Evolutionary conservation across 2,888 invertebrate species (phyloP).

Genomic region (Thera britannica): DNA sequence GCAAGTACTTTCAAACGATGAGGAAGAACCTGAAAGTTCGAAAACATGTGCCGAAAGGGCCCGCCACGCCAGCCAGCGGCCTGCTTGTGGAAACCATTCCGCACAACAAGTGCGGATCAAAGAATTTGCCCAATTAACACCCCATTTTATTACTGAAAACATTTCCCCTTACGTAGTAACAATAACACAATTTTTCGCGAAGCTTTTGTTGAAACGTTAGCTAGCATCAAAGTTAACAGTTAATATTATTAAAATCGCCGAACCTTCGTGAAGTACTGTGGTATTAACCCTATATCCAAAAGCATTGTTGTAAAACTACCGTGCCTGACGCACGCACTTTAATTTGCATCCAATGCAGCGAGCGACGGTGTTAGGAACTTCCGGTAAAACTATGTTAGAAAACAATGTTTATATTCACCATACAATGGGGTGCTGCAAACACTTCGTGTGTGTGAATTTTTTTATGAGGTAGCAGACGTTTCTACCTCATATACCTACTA

Average conservation of each 20-base stretch:
- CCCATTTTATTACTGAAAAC: background rate
- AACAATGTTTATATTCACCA: conserved; percentile 34
- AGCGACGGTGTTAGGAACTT: conserved; percentile 34
- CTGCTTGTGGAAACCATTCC: too few species aligned
- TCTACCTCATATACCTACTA: conserved; percentile 6
- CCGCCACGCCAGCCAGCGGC: too few species aligned
- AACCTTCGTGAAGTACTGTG: background rate
- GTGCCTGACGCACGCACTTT: conserved; percentile 33
- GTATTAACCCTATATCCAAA: conserved; percentile 31
- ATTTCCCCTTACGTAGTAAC: too few species aligned
- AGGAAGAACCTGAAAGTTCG: too few species aligned
- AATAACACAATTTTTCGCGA: too few species aligned
- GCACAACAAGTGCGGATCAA: too few species aligned
- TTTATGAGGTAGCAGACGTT: conserved; percentile 10
- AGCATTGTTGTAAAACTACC: conserved; percentile 36
- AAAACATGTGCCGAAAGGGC: too few species aligned
- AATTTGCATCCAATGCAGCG: conserved; percentile 47
- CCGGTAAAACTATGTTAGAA: conserved; percentile 32
- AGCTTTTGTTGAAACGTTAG: too few species aligned
- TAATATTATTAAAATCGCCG: too few species aligned
- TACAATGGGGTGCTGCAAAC: conserved; percentile 32
- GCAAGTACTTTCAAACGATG: too few species aligned
- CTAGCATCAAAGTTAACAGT: too few species aligned
- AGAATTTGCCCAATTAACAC: too few species aligned
- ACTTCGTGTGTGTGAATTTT: conserved; percentile 27